These are phyloP conservation scores for Amiota mariae DNA, from an alignment of 2,888 invertebrate species.

Conservation along the genomic window DNA sequence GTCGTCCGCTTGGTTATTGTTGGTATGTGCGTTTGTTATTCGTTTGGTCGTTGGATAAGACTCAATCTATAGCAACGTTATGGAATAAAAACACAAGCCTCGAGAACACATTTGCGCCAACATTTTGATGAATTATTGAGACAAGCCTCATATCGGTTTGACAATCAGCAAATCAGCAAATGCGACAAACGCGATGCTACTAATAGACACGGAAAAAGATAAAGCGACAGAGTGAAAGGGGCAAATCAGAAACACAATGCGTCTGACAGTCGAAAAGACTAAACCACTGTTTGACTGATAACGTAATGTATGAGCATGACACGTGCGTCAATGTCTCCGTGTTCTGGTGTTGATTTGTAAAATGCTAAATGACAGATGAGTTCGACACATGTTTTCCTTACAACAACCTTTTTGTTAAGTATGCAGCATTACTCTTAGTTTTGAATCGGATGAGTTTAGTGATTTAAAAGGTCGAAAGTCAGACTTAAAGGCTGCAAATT, in stretches of 20 bases:
- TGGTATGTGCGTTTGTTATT: too few species aligned
- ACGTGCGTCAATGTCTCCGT: background rate
- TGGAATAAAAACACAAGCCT: background rate
- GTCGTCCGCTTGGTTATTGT: background rate
- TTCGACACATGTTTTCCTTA: background rate
- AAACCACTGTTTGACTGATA: background rate
- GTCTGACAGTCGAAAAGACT: too few species aligned
- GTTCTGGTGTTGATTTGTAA: background rate
- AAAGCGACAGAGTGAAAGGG: background rate
- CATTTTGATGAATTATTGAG: constrained; percentile 63
- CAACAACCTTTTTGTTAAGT: too few species aligned
- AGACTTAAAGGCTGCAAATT: constrained; percentile 31
- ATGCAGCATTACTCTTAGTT: too few species aligned
- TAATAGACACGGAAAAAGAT: constrained; percentile 11
- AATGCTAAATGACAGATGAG: constrained; percentile 8
- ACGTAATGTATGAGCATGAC: background rate
- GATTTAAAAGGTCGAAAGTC: too few species aligned
- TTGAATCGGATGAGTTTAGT: too few species aligned
- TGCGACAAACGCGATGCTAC: constrained; percentile 18
- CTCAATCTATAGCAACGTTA: background rate
- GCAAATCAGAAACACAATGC: too few species aligned
- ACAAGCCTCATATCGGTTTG: constrained; percentile 59
- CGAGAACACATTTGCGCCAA: constrained; percentile 12
- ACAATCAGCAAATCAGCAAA: constrained; percentile 63
- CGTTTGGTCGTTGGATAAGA: too few species aligned